phyloP scores from a whole-genome alignment of 2,888 invertebrate species.

The Dione juno region DNA sequence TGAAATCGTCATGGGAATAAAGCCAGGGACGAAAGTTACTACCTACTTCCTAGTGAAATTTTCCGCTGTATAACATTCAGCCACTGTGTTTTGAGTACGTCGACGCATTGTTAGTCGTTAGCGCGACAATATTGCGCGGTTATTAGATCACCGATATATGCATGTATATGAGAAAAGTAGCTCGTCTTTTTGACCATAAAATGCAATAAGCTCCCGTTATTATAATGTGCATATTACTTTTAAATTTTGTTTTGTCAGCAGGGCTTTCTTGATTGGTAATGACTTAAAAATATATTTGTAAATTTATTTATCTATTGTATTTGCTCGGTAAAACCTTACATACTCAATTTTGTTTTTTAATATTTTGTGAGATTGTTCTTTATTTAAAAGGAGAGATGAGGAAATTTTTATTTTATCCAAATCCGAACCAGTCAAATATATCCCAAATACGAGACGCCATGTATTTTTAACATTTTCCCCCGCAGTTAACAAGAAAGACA shows the following conservation, averaged over 20 bases:
- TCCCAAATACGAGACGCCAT: no score
- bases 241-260: neutral
- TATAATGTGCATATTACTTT: neutral
- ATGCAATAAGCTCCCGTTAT: neutral
- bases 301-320: neutral
- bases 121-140: neutral
- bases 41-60: constrained; percentile 11
- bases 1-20: constrained; percentile 11
- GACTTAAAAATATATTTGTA: no score
- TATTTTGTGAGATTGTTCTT: no score
- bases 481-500: no score
- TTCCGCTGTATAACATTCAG: constrained; percentile 13
- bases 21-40: neutral
- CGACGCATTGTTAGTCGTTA: neutral
- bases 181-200: constrained; percentile 1
- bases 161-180: neutral
- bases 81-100: constrained; percentile 9
- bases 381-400: no score
- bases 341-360: no score
- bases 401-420: no score
- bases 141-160: neutral
- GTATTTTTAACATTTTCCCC: no score
- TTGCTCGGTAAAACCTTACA: no score
- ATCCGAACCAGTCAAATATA: no score
- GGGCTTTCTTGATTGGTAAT: neutral